Base-by-base conservation (phyloP, 2,888 invertebrate genomes). In the Tetramorium bicarinatum region DNA sequence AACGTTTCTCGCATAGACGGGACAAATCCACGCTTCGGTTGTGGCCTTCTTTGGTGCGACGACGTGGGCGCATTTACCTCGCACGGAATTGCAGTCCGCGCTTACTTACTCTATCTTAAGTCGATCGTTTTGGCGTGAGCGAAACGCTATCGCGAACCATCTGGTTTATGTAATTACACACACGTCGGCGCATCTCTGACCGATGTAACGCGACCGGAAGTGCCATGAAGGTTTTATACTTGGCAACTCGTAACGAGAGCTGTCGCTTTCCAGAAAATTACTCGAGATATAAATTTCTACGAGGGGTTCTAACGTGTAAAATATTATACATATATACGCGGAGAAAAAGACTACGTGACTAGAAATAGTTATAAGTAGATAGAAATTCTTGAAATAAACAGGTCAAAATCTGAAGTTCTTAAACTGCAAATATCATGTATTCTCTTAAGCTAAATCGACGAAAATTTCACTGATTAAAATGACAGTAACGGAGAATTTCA, bases 91-190 rank as follows among this genome's bases (percentile, higher is more conserved):
- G 84, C 89, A 88, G 85, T 87, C 88, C 77, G 85, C 90, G 87
- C 90, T 90, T 87, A 41, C 9, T 11, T 49, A 89, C 86, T 90
- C 88, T 86, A 86, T 88, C 90, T 89, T 82, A 84, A 82, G 85
- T 82, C 83, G 77, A 82, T 90, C 90, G 85, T 88, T 90, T 90
- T 84, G 62, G 77, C 76, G 84, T 85, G 87, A 89, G 89, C 88
- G 85, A 88, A 38, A 54, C 88, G 90, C 90, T 90, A 90, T 92
- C 91, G 85, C 69, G 84, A 84, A 85, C 92, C 90, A 88, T 89
- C 91, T 88, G 87, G 88, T 88, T 92, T 91, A 87, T 88, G 90
- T 89, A 92, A 92, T 92, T 91, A 79, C 81, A 77, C 72, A 54
- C 72, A 25, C 71, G 38, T 61, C 61, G 75, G 59, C 71, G 79